These are phyloP conservation scores for Mya arenaria DNA, from an alignment of 1,140 invertebrate species.

Conservation along the genomic window DNA sequence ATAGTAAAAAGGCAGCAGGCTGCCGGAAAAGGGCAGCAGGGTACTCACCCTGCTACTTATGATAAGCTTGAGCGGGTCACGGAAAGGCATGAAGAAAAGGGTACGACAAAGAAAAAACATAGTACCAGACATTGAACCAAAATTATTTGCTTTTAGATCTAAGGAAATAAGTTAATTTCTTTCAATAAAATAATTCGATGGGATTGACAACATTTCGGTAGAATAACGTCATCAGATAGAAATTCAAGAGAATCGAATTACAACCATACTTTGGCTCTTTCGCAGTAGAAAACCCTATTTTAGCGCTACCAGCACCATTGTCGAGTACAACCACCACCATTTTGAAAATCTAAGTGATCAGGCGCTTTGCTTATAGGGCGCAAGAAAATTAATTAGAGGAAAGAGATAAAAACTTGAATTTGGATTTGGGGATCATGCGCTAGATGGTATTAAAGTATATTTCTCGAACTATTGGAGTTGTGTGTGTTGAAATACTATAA, in stretches of 20 bases:
- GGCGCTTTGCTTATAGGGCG: constrained; percentile 32
- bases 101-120: neutral
- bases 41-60: no score
- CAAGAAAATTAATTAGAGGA: no score
- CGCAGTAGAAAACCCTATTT: constrained; percentile 89
- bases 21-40: no score
- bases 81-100: neutral
- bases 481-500: no score
- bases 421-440: no score
- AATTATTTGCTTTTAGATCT: neutral
- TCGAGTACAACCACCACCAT: constrained; percentile 88
- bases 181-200: neutral
- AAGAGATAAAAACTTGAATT: no score
- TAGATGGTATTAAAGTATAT: no score
- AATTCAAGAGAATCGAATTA: constrained; percentile 63
- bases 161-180: neutral
- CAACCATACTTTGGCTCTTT: constrained; percentile 85
- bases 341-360: constrained; percentile 35
- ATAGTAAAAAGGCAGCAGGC: no score
- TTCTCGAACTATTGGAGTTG: no score
- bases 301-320: constrained; percentile 92
- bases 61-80: no score
- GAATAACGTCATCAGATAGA: no score
- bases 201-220: no score
- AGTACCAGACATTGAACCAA: neutral